These are phyloP conservation scores for Acleris laterana DNA, from an alignment of 2,888 invertebrate genomes.

Conservation along the genomic window DNA sequence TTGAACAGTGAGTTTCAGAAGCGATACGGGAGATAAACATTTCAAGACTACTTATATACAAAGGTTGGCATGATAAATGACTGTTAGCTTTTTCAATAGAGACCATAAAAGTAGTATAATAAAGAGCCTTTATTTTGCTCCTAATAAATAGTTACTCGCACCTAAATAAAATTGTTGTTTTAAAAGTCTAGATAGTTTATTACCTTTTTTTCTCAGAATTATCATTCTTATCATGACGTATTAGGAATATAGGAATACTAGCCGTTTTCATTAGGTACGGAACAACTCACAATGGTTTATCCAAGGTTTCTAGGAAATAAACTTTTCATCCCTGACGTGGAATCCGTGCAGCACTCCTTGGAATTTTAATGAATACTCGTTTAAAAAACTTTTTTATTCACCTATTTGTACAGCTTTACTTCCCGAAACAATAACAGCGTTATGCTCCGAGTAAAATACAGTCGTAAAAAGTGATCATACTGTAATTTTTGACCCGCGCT, in stretches of 20 bases:
- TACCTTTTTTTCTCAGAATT: too few species aligned
- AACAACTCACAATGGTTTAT: not conserved
- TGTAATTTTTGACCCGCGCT: not conserved
- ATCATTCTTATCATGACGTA: too few species aligned
- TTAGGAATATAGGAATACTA: too few species aligned
- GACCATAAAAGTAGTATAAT: too few species aligned
- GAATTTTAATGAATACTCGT: not conserved
- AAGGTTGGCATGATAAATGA: not conserved
- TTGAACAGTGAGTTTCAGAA: not conserved
- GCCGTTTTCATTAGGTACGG: too few species aligned
- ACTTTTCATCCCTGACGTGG: not conserved
- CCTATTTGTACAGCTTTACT: not conserved
- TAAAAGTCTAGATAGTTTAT: too few species aligned
- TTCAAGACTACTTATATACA: not conserved
- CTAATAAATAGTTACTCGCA: too few species aligned
- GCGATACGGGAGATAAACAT: not conserved
- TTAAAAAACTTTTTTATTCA: too few species aligned
- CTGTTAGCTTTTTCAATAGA: not conserved
- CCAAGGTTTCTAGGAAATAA: not conserved
- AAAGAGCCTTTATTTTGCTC: too few species aligned
- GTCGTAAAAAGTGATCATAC: constrained; percentile 5
- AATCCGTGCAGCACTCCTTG: not conserved
- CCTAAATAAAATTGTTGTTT: too few species aligned
- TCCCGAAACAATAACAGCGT: not conserved
- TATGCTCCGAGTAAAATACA: constrained; percentile 4